Conservation (phyloP, 2,797 vertebrate species). For the Psittacula echo region DNA sequence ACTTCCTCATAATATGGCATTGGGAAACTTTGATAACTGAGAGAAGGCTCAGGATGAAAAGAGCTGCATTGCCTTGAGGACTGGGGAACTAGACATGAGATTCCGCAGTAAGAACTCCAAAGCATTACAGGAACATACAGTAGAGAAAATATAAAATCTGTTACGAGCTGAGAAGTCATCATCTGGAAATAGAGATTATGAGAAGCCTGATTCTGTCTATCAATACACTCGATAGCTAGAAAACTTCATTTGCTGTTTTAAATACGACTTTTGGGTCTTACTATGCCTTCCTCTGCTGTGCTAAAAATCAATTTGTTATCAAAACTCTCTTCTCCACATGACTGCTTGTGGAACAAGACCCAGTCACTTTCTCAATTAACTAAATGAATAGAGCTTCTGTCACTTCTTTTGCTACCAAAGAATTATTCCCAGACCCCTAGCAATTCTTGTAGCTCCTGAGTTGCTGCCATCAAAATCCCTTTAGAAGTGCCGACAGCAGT, state of each 20-base stretch:
- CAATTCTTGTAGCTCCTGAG: background rate
- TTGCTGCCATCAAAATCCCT: background rate
- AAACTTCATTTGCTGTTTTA: background rate
- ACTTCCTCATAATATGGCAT: background rate
- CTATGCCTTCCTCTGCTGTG: background rate
- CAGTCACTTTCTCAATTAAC: background rate
- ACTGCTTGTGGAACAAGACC: background rate
- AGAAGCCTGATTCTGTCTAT: background rate
- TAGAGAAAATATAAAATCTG: background rate
- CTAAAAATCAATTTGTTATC: background rate
- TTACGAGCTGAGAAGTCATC: background rate
- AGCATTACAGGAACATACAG: background rate
- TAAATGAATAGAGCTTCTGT: background rate
- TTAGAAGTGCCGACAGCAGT: background rate
- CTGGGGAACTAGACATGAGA: background rate
- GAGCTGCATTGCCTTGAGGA: background rate
- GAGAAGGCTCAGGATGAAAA: background rate
- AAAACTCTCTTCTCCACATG: background rate
- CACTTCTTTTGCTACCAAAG: background rate
- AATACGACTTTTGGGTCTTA: background rate
- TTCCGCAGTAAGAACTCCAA: background rate
- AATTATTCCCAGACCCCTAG: background rate
- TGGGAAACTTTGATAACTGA: background rate
- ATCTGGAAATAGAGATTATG: background rate
- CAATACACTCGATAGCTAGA: background rate